Evolutionary conservation across 2,797 vertebrate species (phyloP).

Genomic region (Sebastiscus albofasciatus): DNA sequence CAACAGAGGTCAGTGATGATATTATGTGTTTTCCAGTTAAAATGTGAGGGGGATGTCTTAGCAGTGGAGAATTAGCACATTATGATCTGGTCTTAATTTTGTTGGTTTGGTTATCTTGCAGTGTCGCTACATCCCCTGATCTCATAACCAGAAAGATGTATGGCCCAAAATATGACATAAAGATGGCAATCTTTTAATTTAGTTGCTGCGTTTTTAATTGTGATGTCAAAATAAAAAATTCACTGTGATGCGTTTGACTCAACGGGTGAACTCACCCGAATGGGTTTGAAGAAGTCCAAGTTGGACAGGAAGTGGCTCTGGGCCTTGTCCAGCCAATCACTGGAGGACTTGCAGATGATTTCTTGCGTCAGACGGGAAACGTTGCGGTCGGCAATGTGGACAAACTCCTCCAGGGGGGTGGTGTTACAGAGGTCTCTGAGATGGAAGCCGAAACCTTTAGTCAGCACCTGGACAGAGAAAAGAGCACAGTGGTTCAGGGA

Average conservation of each 20-base stretch:
- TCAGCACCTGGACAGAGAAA: constrained; percentile 83
- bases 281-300: constrained; percentile 91
- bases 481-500: neutral
- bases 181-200: neutral
- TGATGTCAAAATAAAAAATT: neutral
- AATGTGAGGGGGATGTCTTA: too few species aligned
- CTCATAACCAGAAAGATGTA: too few species aligned
- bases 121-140: neutral
- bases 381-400: constrained; percentile 82
- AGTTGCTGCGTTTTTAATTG: neutral
- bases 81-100: neutral
- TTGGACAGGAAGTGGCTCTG: constrained; percentile 89
- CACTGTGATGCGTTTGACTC: neutral
- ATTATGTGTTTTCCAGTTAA: too few species aligned
- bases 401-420: constrained; percentile 85
- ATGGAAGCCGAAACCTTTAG: constrained; percentile 90
- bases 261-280: constrained; percentile 82
- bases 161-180: too few species aligned
- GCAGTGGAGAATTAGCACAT: neutral
- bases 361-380: constrained; percentile 79
- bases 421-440: constrained; percentile 89
- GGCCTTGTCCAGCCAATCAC: constrained; percentile 84
- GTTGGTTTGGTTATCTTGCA: neutral
- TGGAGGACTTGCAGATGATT: constrained; percentile 88
- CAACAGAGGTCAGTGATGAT: neutral